Evolutionary conservation across 1,140 invertebrate genomes (phyloP).

Genomic region (Lordiphosa mommai): DNA sequence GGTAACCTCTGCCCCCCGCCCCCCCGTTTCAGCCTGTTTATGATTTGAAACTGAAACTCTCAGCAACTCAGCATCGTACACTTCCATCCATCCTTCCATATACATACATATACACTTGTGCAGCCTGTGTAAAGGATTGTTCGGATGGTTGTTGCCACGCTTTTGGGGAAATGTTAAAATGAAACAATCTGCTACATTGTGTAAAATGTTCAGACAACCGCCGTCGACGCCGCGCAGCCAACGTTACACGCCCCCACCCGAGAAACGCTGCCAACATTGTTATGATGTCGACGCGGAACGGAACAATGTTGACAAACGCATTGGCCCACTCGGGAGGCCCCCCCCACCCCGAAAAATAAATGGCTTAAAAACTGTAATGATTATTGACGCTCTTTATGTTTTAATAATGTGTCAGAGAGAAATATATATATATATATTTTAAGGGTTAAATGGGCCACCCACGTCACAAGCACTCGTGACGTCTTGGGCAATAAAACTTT

Average conservation of each 20-base stretch:
- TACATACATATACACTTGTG: constrained; percentile 25
- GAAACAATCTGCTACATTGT: constrained; percentile 70
- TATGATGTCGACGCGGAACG: constrained; percentile 24
- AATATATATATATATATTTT: constrained; percentile 44
- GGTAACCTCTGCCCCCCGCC: background rate
- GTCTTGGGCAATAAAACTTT: constrained; percentile 69
- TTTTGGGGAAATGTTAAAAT: constrained; percentile 65
- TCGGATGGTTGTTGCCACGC: constrained; percentile 43
- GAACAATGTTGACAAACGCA: constrained; percentile 36
- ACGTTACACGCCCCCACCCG: constrained; percentile 29
- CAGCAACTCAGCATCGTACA: constrained; percentile 18
- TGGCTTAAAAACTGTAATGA: constrained; percentile 71
- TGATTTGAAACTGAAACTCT: constrained; percentile 21
- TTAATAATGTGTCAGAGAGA: constrained; percentile 71
- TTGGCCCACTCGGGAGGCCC: constrained; percentile 14
- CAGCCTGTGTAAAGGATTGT: constrained; percentile 65
- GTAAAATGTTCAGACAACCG: constrained; percentile 61
- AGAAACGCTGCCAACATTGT: constrained; percentile 40
- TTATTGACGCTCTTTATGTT: constrained; percentile 77
- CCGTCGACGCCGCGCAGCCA: constrained; percentile 14
- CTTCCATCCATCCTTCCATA: background rate
- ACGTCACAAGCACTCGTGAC: constrained; percentile 62
- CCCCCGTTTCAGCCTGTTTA: constrained; percentile 1
- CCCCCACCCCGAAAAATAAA: constrained; percentile 45
- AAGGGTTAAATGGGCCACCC: constrained; percentile 67